Evolutionary conservation across 2,888 invertebrate genomes (phyloP).

Genomic region (Meteorus cinctellus): DNA sequence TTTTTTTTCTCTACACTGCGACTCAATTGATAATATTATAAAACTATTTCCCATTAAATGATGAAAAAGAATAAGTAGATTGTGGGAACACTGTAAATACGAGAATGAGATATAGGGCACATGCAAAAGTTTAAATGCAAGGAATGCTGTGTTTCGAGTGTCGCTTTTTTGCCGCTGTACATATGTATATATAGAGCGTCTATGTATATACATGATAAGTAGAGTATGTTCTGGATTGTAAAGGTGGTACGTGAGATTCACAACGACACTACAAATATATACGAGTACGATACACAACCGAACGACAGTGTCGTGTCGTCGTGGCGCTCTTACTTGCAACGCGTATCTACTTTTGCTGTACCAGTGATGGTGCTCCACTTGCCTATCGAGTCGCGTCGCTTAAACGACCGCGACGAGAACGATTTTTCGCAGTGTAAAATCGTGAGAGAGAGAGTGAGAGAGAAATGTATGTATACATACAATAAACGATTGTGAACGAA

Average conservation of each 20-base stretch:
- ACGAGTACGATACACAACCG: background rate
- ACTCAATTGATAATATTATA: too few species aligned
- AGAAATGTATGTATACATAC: conserved; percentile 5
- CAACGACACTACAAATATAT: background rate
- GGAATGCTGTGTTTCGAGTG: background rate
- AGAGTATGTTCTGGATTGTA: conserved; percentile 10
- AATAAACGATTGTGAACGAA: conserved; percentile 2
- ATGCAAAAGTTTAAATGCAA: background rate
- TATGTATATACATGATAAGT: background rate
- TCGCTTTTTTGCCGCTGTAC: background rate
- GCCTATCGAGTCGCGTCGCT: conserved; percentile 13
- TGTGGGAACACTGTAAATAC: too few species aligned
- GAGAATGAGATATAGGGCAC: too few species aligned
- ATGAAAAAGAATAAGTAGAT: too few species aligned
- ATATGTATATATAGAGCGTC: too few species aligned
- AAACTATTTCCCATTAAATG: too few species aligned
- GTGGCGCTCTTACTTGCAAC: background rate
- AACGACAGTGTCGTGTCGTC: conserved; percentile 5
- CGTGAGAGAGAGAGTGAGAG: background rate
- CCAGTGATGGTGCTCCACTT: background rate
- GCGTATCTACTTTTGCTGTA: conserved; percentile 2
- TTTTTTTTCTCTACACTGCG: too few species aligned
- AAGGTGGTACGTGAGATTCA: conserved; percentile 15
- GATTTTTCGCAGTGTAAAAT: conserved; percentile 17
- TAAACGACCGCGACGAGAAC: conserved; percentile 14